Base-by-base conservation (phyloP, 1,140 invertebrate species). In the Acromyrmex echinatior region DNA sequence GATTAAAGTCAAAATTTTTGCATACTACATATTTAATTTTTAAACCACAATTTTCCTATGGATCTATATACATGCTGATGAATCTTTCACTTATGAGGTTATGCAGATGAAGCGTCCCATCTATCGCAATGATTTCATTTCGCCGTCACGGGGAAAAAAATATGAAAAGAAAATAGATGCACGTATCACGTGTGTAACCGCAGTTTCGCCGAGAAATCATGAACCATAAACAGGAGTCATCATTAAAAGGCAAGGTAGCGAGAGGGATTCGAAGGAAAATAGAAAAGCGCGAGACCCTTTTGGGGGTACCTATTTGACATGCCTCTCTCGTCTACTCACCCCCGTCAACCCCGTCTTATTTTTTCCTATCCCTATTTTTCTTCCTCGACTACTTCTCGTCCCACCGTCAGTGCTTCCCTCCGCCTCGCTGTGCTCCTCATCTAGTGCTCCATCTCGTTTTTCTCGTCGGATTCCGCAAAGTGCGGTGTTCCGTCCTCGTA, bases 251-350 rank as follows among this genome's bases (percentile, higher is more conserved):
- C 31, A 73, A 84, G 81, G 5, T 77, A 31, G 53, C 35, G 39
- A 14, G 28, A 86, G 82, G 66, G 87, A 14, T 16, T 9, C 66
- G 60, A 91, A 90, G 89, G 79, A 90, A 91, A 91, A 91, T 91
- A 91, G 51, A 86, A 74, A 87, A 91, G 82, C 58, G 56, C 74
- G 77, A 71, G 76, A 74, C 71, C 79, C 88, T 92, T 84, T 92
- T 90, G 87, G 90, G 87, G 90, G 86, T 68, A 86, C 70, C 92
- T 92, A 78, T 65, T 92, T 91, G 88, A 62, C 86, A 92, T 92
- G 88, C 92, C 56, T 86, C 65, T 80, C 77, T 92, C 87, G 77
- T 76, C 71, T 60, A 62, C 66, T 49, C 68, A 53, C 49, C 16
- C 21, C 21, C 21, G 21, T 21, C 21, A 21, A 21, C 21, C 21